Evolutionary conservation across 2,113 vertebrate genomes (phyloP), one percentile per base, ranked within the genome.

Genomic region (Leptosomus discolor): DNA sequence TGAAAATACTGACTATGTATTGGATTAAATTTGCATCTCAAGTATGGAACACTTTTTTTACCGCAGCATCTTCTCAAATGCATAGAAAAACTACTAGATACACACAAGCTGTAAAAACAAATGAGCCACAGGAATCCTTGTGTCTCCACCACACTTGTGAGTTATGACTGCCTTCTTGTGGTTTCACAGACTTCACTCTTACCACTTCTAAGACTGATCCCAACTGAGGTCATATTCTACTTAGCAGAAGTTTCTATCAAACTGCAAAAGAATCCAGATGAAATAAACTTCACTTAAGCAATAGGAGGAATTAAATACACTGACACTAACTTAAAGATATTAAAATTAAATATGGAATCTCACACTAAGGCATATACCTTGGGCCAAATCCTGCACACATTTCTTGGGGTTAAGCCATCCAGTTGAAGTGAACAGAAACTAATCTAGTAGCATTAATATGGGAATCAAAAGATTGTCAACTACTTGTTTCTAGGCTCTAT

Each of bases 161-260:
- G 54, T 65, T 86, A 91, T 54, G 74, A 75, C 88, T 94, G 84
- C 84, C 95, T 95, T 90, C 95, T 83, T 85, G 88, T 94, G 54
- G 79, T 76, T 78, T 91, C 60, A 80, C 39, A 53, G 78, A 48
- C 61, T 57, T 79, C 70, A 82, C 58, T 86, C 69, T 86, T 51
- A 87, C 82, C 90, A 89, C 89, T 88, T 95, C 90, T 87, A 95
- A 92, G 53, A 64, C 32, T 50, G n/a, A 90, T 85, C 70, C 78
- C 70, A 82, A 45, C 48, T 57, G 70, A 94, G 41, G 45, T 74
- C 89, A 79, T 64, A 74, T 8, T 95, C 69, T 71, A 56, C 51
- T 64, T 41, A 74, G 45, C n/a, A 88, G 32, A 79, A 82, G 57
- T 83, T 83, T 89, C 64, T n/a, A 64, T 64, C 26, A 39, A 63